A percentile compares a stretch with the other conserved stretches of the same genome.
phyloP scores from a whole-genome alignment of 2,888 invertebrate genomes.

The Periphyllus acericola region DNA sequence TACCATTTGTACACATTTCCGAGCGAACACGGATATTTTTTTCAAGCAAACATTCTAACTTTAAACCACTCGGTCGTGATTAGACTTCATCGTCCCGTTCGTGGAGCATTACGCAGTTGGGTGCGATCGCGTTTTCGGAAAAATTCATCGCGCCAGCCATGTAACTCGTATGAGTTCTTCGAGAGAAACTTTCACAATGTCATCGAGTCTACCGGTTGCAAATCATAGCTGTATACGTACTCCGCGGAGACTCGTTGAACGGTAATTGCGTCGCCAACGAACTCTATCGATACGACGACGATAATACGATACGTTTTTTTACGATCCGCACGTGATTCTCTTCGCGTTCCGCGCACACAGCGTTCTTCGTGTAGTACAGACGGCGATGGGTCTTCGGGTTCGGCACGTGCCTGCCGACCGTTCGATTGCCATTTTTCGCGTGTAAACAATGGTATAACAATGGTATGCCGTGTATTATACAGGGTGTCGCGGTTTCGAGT shows the following conservation, averaged over 20 bases:
- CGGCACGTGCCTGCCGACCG: neutral
- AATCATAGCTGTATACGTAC: neutral
- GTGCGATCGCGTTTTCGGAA: neutral
- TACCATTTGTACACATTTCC: too few species aligned
- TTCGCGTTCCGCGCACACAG: neutral
- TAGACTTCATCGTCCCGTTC: too few species aligned
- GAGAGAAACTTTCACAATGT: neutral
- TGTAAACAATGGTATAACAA: neutral
- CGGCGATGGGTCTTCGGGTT: too few species aligned
- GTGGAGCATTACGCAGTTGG: too few species aligned
- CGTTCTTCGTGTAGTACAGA: neutral
- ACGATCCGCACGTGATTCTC: too few species aligned
- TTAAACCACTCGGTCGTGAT: too few species aligned
- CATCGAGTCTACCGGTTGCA: neutral
- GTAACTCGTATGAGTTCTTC: too few species aligned
- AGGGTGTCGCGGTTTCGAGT: neutral
- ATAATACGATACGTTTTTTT: neutral
- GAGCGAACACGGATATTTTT: too few species aligned
- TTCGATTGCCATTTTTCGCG: neutral
- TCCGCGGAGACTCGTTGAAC: neutral
- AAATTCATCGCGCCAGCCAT: too few species aligned
- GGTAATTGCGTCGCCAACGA: neutral
- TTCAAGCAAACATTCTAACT: too few species aligned
- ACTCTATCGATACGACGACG: neutral
- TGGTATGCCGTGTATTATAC: too few species aligned